Conservation (phyloP, 2,888 invertebrate species). For the Phyllotreta striolata region DNA sequence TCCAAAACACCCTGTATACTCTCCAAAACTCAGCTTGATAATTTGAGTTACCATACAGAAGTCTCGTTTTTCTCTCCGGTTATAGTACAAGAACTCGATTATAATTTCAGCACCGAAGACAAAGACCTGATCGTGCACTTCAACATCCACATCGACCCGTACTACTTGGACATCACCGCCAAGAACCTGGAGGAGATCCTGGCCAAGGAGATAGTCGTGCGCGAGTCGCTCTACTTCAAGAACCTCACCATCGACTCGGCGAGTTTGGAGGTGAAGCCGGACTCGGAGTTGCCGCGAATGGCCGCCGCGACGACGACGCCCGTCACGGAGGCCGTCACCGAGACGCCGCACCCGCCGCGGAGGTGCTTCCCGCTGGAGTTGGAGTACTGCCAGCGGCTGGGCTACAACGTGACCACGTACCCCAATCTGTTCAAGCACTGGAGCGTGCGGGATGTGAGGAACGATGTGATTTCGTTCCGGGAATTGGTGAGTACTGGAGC, state of each 20-base stretch:
- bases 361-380: constrained; percentile 74
- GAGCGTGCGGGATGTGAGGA: constrained; percentile 69
- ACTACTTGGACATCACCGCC: constrained; percentile 65
- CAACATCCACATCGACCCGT: constrained; percentile 83
- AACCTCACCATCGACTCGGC: constrained; percentile 72
- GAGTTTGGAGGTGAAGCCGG: constrained; percentile 72
- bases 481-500: constrained; percentile 40
- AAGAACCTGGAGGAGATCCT: constrained; percentile 73
- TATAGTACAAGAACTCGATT: background rate
- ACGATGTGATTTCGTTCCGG: constrained; percentile 82
- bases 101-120: constrained; percentile 66
- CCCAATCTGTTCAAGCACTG: constrained; percentile 81
- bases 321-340: constrained; percentile 61
- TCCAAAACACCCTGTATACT: no score
- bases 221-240: constrained; percentile 67
- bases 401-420: constrained; percentile 83
- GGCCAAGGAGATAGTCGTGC: constrained; percentile 69
- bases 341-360: constrained; percentile 69
- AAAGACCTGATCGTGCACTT: constrained; percentile 84
- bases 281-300: constrained; percentile 55
- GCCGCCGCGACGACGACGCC: constrained; percentile 57
- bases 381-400: constrained; percentile 74
- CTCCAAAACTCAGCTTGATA: no score
- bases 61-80: background rate
- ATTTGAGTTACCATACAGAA: no score